phyloP scores from a whole-genome alignment of 2,797 vertebrate species.

The Sardinella longiceps region DNA sequence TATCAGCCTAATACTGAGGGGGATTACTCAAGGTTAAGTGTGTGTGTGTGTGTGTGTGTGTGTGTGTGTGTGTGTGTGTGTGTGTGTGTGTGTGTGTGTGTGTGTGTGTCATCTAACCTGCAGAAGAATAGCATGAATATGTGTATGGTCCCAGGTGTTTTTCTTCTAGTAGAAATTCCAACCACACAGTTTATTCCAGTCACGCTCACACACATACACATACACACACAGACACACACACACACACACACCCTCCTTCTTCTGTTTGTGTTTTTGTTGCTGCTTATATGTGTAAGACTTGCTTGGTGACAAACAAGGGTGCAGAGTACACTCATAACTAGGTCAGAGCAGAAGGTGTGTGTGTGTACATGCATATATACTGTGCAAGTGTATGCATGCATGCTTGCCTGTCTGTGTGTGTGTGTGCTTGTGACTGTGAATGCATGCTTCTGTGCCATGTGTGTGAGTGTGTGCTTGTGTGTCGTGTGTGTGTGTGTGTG shows the following conservation, averaged over 20 bases:
- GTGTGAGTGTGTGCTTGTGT: no score
- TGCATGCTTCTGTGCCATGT: no score
- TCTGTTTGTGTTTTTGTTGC: not conserved
- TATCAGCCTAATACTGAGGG: not conserved
- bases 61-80: no score
- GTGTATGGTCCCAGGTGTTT: not conserved
- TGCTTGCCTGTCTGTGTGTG: no score
- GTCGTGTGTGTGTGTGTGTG: no score
- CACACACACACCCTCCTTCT: not conserved
- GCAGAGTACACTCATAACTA: no score
- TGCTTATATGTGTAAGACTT: no score
- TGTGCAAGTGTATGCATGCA: not conserved
- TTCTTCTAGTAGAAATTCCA: not conserved
- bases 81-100: no score
- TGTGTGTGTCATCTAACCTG: not conserved
- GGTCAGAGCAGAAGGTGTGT: no score
- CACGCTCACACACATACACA: not conserved
- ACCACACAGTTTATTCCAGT: not conserved
- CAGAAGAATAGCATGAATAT: not conserved
- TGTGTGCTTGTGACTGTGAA: no score
- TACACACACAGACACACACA: not conserved
- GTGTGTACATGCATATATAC: not conserved
- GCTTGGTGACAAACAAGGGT: no score
- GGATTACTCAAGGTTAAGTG: not conserved
- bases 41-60: no score